Base-by-base conservation (phyloP, 2,113 vertebrate genomes). In the Bothrops jararaca region DNA sequence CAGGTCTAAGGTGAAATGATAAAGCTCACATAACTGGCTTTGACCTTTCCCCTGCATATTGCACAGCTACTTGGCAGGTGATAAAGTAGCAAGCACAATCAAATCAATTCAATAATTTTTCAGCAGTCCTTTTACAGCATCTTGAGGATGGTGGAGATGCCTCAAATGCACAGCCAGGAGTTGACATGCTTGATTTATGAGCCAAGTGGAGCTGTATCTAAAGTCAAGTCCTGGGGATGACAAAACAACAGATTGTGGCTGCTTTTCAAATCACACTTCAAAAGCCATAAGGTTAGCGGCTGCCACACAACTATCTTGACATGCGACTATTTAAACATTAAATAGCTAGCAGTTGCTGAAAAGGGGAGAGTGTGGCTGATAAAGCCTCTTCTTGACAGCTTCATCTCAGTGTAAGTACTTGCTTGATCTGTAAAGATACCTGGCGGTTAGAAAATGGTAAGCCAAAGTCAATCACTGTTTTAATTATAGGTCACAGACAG, bases 231-330 rank as follows among this genome's bases (percentile, higher is more conserved):
- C 88, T 56, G 85, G 88, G 80, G 80, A 92, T 11, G 57, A 89
- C 74, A 90, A 86, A 92, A 92, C 93, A 92, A 93, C 56, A 93
- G 88, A 90, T 74, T 93, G 88, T 69, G 57, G 57, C 93, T 92
- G 93, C 91, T 86, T 92, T 93, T 92, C 93, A 93, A 92, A 92
- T 69, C 48, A 54, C 88, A 92, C 91, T 92, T 93, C 90, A 92
- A 89, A 92, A 91, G 90, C 88, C 74, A 86, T 86, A 93, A 92
- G 93, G 90, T 91, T 93, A 93, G 90, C 18, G n/a, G 20, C 48
- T 89, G 91, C 88, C 91, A 87, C 91, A 92, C 88, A 56, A 93
- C 50, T 90, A 86, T 92, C 93, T 90, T 92, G 91, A 93, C 74
- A 87, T 87, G 93, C 11, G 39, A 92, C 93, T 93, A 86, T 93